These are phyloP conservation scores for Drosophila hawaiiensis DNA, from an alignment of 2,888 invertebrate genomes.

Conservation along the genomic window DNA sequence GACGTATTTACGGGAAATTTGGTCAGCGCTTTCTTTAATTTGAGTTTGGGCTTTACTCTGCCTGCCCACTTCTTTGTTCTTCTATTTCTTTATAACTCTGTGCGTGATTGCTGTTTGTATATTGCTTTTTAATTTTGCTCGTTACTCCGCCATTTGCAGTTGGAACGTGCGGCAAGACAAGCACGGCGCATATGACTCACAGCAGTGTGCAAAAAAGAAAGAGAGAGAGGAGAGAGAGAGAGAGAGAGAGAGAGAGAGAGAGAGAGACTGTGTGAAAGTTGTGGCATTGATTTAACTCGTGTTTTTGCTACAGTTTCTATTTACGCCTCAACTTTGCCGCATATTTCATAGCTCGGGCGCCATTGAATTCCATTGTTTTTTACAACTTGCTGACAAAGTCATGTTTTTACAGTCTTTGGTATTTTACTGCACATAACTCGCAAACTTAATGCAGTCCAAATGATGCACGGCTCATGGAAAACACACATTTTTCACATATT, in stretches of 20 bases:
- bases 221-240: neutral
- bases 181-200: slow-evolving; percentile 14
- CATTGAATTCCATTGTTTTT: slow-evolving; percentile 25
- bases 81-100: slow-evolving; percentile 30
- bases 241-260: neutral
- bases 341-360: slow-evolving; percentile 66
- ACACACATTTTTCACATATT: slow-evolving; percentile 25
- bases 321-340: slow-evolving; percentile 55
- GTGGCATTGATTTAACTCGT: slow-evolving; percentile 28
- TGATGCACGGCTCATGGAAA: slow-evolving; percentile 12
- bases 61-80: neutral
- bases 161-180: slow-evolving; percentile 32
- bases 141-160: slow-evolving; percentile 66
- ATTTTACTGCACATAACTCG: slow-evolving; percentile 40
- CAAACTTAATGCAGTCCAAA: slow-evolving; percentile 51
- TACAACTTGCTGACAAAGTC: slow-evolving; percentile 64
- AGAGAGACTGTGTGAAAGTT: neutral
- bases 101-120: slow-evolving; percentile 78
- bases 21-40: slow-evolving; percentile 67
- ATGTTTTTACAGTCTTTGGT: slow-evolving; percentile 32
- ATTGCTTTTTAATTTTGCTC: slow-evolving; percentile 79
- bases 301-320: slow-evolving; percentile 52
- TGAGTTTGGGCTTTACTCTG: slow-evolving; percentile 41
- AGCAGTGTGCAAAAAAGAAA: neutral
- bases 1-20: slow-evolving; percentile 6